Conservation (phyloP, 30 jellyfish, hydroid and myxozoan genomes). For the Chironex yamaguchii region DNA sequence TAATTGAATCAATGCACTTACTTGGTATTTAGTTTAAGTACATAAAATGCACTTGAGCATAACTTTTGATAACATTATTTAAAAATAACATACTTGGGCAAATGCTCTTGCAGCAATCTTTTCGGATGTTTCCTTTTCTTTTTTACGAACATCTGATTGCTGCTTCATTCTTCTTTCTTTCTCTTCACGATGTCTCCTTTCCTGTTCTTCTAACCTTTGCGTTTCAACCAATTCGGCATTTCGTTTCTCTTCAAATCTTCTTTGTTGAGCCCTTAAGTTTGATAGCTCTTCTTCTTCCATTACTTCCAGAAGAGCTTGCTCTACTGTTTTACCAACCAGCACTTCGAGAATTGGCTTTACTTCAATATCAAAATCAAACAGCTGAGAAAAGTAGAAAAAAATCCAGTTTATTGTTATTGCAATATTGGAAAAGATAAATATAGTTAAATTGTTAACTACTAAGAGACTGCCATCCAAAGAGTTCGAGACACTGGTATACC, state of each 20-base stretch:
- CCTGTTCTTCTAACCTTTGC: constrained; percentile 94
- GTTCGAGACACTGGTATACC: no score
- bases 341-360: constrained; percentile 96
- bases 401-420: no score
- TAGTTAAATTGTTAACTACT: no score
- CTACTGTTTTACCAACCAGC: constrained; percentile 94
- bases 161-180: constrained; percentile 94
- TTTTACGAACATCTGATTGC: constrained; percentile 85
- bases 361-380: constrained; percentile 91
- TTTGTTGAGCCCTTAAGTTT: constrained; percentile 90
- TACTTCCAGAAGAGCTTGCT: constrained; percentile 92
- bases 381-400: constrained; percentile 75
- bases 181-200: constrained; percentile 95
- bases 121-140: constrained; percentile 83
- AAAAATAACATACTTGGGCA: constrained; percentile 82
- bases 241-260: constrained; percentile 91
- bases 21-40: no score
- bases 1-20: no score
- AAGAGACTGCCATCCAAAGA: no score
- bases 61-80: no score
- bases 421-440: no score
- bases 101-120: constrained; percentile 96
- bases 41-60: background rate
- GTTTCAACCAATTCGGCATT: constrained; percentile 95
- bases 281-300: constrained; percentile 98